Evolutionary conservation across 2,797 vertebrate species (phyloP), one percentile per base, ranked within the genome.

Genomic region (Telmatherina bonti): DNA sequence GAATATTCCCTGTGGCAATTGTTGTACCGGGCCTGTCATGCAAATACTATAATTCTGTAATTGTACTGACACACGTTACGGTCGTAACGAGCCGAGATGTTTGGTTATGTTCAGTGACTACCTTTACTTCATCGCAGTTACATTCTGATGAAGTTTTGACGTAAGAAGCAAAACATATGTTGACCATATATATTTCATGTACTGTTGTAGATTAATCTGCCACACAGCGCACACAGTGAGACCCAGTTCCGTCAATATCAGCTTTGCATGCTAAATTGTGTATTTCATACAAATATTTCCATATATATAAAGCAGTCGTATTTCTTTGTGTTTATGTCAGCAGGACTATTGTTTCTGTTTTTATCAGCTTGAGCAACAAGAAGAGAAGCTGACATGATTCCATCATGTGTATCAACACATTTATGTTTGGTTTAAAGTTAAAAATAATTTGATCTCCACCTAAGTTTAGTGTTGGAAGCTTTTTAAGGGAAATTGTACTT

Each of bases 31-130:
- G 18, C 13, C 29, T 33, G 7, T 64, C 58, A 81, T 70, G 63
- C 73, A 81, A 82, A 85, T 76, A n/a, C 6, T 1, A 4, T 33
- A 24, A 68, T 31, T 61, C 47, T 52, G 36, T 33, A 16, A 55
- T 56, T 65, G 27, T 4, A 59, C 35, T 7, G 52, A 62, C 15
- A 71, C 33, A 16, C 22, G 2, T 7, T 13, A 11, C 0, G 47
- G 66, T 57, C 59, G 49, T 5, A 30, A 57, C 20, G 31, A 58
- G 52, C 7, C 29, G 57, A 47, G 7, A 4, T 15, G 30, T 41
- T 57, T 20, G 16, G 1, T 6, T 27, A 52, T 13, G 10, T 0
- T 2, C 51, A 53, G 24, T 22, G 20, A 9, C 20, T 47, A 10
- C 45, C 22, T 47, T 22, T 47, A 47, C 45, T 47, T 47, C 9